Evolutionary conservation across 2,113 vertebrate genomes (phyloP).

Genomic region (Pionites leucogaster): DNA sequence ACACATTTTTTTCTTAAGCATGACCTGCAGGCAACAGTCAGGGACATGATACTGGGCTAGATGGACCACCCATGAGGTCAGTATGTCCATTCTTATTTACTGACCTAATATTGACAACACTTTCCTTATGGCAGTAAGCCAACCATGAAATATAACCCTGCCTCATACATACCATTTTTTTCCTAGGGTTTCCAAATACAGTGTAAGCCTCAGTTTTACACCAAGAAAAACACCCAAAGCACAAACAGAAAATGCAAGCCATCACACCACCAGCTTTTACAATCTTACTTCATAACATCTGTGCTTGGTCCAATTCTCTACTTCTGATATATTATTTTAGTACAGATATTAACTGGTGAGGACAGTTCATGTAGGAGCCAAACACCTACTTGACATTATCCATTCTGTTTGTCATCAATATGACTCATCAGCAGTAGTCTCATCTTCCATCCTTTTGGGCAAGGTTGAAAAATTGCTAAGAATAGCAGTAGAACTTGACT

Average conservation of each 20-base stretch:
- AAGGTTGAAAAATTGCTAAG: constrained; percentile 62
- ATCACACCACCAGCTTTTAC: background rate
- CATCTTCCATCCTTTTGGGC: constrained; percentile 6
- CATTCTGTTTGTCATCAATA: constrained; percentile 36
- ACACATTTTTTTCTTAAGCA: background rate
- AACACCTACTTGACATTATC: constrained; percentile 23
- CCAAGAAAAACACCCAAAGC: background rate
- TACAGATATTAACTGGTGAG: background rate
- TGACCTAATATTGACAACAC: background rate
- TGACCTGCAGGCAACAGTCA: background rate
- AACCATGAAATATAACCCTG: background rate
- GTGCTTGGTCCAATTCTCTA: background rate
- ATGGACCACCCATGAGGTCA: background rate
- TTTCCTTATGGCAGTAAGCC: background rate
- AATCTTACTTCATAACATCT: background rate
- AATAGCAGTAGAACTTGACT: constrained; percentile 61
- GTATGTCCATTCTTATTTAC: background rate
- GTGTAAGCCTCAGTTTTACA: background rate
- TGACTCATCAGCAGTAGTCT: constrained; percentile 44
- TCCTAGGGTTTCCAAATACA: background rate
- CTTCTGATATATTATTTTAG: background rate
- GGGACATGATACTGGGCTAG: background rate
- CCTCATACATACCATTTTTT: background rate
- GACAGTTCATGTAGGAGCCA: background rate
- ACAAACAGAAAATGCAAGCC: background rate